Evolutionary conservation across 2,797 vertebrate species (phyloP).

Genomic region (Diplodus puntazzo): DNA sequence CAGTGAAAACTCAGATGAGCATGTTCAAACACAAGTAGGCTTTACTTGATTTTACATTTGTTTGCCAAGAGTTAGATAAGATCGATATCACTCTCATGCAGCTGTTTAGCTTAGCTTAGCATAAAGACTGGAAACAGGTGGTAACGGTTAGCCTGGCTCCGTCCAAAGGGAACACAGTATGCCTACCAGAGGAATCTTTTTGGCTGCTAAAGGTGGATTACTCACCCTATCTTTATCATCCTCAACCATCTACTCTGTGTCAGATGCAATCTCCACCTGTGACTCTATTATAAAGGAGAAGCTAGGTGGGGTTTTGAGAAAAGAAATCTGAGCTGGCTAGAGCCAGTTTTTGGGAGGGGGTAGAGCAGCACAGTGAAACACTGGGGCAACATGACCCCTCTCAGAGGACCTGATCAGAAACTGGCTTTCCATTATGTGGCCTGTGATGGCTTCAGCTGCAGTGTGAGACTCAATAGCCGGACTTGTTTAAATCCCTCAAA

Average conservation of each 20-base stretch:
- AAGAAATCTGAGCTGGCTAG: conserved; percentile 69
- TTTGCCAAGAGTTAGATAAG: too few species aligned
- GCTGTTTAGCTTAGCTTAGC: neutral
- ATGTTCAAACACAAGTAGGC: neutral
- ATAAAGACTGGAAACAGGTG: neutral
- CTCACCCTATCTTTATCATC: conserved; percentile 41
- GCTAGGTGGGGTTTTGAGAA: conserved; percentile 69
- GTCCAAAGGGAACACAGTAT: neutral
- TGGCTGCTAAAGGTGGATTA: conserved; percentile 27
- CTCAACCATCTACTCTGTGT: conserved; percentile 37
- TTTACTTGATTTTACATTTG: neutral
- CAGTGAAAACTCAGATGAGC: neutral
- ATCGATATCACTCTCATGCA: neutral
- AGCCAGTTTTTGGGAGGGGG: conserved; percentile 33
- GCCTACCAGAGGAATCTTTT: neutral
- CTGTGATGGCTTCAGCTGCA: conserved; percentile 33
- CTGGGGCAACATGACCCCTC: conserved; percentile 75
- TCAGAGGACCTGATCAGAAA: conserved; percentile 75
- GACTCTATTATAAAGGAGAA: conserved; percentile 53
- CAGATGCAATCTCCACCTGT: conserved; percentile 55
- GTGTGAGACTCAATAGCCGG: conserved; percentile 26
- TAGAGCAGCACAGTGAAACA: conserved; percentile 61
- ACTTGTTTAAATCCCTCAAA: conserved; percentile 40
- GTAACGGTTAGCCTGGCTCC: neutral
- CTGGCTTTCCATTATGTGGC: conserved; percentile 56